phyloP scores from a whole-genome alignment of 30 jellyfish, hydroid and myxozoan genomes.

The Thelohanellus kitauei region DNA sequence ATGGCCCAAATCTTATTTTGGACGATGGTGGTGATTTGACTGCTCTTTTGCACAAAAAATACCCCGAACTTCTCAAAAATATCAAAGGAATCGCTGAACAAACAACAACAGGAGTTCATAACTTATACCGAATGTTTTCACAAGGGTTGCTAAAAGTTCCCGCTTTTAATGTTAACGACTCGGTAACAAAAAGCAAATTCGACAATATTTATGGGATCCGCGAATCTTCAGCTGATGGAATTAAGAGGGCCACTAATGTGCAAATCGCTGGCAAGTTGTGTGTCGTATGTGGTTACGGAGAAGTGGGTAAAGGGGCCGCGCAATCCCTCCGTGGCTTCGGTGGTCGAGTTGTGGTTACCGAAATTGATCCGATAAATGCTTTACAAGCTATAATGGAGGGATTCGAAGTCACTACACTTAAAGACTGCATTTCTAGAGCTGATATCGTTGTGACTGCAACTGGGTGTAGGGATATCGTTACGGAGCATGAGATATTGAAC shows the following conservation, averaged over 20 bases:
- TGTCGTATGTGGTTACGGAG: constrained; percentile 1
- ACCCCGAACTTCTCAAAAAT: background rate
- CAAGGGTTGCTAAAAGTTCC: background rate
- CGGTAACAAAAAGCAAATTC: background rate
- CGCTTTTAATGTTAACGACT: background rate
- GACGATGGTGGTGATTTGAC: constrained; percentile 1
- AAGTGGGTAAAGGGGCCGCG: background rate
- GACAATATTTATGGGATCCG: background rate
- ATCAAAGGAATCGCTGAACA: background rate
- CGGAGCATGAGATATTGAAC: background rate
- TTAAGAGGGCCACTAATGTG: background rate
- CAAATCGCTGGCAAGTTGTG: background rate
- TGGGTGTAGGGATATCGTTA: background rate
- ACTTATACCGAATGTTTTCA: background rate
- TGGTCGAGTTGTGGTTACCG: constrained; percentile 1
- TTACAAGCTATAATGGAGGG: constrained; percentile 1
- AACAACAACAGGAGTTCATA: background rate
- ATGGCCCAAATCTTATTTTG: background rate
- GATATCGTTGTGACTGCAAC: background rate
- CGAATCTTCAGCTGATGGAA: background rate
- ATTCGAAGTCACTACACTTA: background rate
- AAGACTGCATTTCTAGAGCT: background rate
- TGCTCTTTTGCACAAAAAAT: background rate
- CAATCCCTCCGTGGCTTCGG: background rate
- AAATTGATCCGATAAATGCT: constrained; percentile 1